Evolutionary conservation across 2,113 vertebrate species (phyloP), one percentile per base, ranked within the genome.

Genomic region (Speoplatyrhinus poulsoni): DNA sequence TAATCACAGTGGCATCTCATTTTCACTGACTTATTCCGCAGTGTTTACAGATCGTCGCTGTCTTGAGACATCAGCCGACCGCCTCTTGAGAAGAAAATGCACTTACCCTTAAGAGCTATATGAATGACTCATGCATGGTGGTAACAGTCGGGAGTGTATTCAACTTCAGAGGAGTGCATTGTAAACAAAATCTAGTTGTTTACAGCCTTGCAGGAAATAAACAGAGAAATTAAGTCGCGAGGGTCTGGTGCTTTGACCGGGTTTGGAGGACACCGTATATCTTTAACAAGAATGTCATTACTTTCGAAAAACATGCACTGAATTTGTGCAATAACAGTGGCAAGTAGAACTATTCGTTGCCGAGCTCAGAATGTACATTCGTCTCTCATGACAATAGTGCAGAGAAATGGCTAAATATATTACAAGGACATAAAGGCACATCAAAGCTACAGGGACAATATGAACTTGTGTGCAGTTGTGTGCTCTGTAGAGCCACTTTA

Each of bases 1-100:
- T 86, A 78, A 88, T 91, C 84, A 87, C 72, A 13, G 75, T 81
- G 81, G 72, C 84, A 73, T 84, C 67, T 88, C 77, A 76, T 82
- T 84, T 86, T 77, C 75, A 62, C 36, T 0, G 11, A 26, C 63
- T 65, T 76, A 68, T 78, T 78, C 82, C 82, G 58, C 60, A 9
- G 70, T 61, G 65, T 49, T 54, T 64, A 10, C 41, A 50, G 57
- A 61, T 60, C 81, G 74, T 82, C 49, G 62, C 65, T 73, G 78
- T 70, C 69, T 33, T 62, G 60, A 62, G 48, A 66, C 80, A 36
- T 70, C 57, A 41, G 61, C 67, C 67, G 64, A 0, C 55, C 49
- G 10, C 70, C 79, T 83, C 73, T 70, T 4, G 54, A 67, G 83
- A 68, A 75, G 79, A 64, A 60, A 80, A 82, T 73, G 75, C 66